Percentiles rank a stretch among this genome's conserved stretches.
Conservation (phyloP, 2,797 vertebrate genomes). For the Rhabdophis nuchalis region DNA sequence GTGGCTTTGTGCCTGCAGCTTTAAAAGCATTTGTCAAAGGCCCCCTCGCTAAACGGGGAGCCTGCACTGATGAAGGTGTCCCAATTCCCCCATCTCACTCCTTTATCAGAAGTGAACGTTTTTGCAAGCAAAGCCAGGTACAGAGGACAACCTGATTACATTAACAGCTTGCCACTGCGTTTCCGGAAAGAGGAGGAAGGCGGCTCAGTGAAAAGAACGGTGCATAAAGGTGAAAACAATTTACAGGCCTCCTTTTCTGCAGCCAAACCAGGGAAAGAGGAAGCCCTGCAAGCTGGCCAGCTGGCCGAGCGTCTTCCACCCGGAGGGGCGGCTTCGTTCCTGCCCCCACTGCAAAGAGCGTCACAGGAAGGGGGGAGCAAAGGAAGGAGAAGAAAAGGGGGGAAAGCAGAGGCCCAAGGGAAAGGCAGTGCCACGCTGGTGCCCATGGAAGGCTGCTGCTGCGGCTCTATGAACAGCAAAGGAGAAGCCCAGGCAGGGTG, state of each 20-base stretch:
- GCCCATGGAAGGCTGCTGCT: background rate
- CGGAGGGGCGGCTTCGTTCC: background rate
- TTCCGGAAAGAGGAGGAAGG: conserved; percentile 1
- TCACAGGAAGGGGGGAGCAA: background rate
- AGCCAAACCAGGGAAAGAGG: background rate
- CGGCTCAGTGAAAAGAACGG: background rate
- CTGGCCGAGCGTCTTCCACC: background rate
- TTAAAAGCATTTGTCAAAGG: background rate
- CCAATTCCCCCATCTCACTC: conserved; percentile 40
- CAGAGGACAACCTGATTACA: background rate
- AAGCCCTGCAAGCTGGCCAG: background rate
- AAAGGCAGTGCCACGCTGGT: background rate
- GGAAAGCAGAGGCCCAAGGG: background rate
- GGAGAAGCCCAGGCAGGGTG: background rate
- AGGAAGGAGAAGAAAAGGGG: background rate
- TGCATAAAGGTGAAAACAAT: fast-evolving
- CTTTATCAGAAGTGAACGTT: background rate
- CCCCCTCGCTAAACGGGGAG: conserved; percentile 9
- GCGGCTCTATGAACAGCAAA: background rate
- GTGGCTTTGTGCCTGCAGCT: background rate
- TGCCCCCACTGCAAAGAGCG: background rate
- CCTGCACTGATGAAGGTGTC: conserved; percentile 40
- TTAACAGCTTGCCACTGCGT: background rate
- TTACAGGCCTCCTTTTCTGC: background rate
- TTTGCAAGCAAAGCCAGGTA: background rate